These are phyloP conservation scores for Limnephilus rhombicus DNA, from an alignment of 2,888 invertebrate species.

Conservation along the genomic window DNA sequence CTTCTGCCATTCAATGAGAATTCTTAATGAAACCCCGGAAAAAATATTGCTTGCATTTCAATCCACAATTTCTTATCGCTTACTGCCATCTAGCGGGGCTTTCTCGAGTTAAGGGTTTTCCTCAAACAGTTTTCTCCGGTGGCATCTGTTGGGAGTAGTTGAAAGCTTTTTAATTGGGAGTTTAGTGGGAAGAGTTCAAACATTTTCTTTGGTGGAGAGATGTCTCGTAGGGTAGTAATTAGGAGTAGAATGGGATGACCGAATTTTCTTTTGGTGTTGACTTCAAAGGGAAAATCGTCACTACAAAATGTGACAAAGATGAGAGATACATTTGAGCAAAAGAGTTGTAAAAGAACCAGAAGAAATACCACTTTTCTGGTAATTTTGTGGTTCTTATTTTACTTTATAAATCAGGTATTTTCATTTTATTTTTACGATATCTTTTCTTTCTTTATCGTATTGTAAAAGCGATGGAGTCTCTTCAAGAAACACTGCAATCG, in stretches of 20 bases:
- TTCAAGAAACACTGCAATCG: too few relatives aligned
- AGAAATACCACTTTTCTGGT: background rate
- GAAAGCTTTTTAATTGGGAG: background rate
- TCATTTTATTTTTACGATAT: too few relatives aligned
- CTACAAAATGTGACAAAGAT: constrained; percentile 4
- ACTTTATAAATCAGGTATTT: background rate
- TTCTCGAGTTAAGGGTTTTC: constrained; percentile 23
- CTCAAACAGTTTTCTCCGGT: background rate
- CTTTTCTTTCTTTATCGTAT: too few relatives aligned
- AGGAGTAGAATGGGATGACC: constrained; percentile 3
- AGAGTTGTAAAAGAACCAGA: background rate
- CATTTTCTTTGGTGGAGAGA: constrained; percentile 3
- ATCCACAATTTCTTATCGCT: constrained; percentile 10
- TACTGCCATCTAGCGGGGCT: constrained; percentile 31
- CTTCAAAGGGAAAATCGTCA: background rate
- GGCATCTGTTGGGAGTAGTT: background rate
- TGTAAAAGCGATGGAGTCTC: too few relatives aligned
- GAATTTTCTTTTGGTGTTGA: constrained; percentile 5
- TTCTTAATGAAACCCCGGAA: background rate
- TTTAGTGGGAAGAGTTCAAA: constrained; percentile 15
- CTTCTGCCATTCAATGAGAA: constrained; percentile 28
- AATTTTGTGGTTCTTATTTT: background rate
- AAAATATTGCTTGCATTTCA: background rate
- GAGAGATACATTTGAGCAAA: background rate
- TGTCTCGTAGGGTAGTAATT: background rate